phyloP scores from a whole-genome alignment of 2,888 invertebrate species.

The Amorpha juglandis region DNA sequence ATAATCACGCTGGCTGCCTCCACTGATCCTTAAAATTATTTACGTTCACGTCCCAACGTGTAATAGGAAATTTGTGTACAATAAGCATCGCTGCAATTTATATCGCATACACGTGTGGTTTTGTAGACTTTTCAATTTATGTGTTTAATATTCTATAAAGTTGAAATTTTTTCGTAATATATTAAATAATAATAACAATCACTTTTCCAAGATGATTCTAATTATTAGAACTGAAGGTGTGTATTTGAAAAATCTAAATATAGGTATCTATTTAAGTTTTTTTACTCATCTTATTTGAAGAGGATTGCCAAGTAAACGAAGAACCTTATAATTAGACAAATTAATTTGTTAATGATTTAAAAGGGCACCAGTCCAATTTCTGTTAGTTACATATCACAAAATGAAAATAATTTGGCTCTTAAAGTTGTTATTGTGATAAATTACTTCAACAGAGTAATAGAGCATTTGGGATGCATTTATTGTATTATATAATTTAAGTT shows the following conservation, averaged over 20 bases:
- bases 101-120: slow-evolving; percentile 12
- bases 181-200: too few species aligned
- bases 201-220: too few species aligned
- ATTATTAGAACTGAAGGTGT: too few species aligned
- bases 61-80: slow-evolving; percentile 46
- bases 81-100: slow-evolving; percentile 24
- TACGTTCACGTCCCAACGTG: slow-evolving; percentile 54
- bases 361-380: not conserved
- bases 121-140: not conserved
- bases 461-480: not conserved
- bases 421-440: not conserved
- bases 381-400: slow-evolving; percentile 5
- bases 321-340: not conserved
- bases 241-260: too few species aligned
- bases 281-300: not conserved
- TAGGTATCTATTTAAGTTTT: not conserved
- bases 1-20: slow-evolving; percentile 68
- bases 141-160: not conserved
- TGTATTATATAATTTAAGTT: not conserved
- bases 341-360: not conserved
- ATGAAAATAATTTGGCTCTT: not conserved
- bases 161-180: too few species aligned
- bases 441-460: not conserved
- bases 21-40: slow-evolving; percentile 72
- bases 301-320: not conserved